Evolutionary conservation across 1,140 invertebrate genomes (phyloP).

Genomic region (Vanessa atalanta): DNA sequence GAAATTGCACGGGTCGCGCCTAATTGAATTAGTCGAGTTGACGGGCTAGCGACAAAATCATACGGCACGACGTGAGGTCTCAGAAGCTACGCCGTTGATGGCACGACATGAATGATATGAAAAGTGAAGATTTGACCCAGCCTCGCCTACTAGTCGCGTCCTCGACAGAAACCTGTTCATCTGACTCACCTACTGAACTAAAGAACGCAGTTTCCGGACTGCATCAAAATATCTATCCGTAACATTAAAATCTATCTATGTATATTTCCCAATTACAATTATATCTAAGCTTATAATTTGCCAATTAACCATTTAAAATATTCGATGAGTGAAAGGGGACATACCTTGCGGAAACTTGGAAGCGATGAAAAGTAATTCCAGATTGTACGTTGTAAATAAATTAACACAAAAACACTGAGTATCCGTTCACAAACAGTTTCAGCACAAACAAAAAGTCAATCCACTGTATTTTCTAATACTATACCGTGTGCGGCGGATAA

Average conservation of each 20-base stretch:
- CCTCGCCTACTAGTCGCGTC: constrained; percentile 59
- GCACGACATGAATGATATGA: constrained; percentile 49
- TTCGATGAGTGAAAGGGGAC: constrained; percentile 75
- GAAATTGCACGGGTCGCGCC: constrained; percentile 43
- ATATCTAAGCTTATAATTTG: constrained; percentile 14
- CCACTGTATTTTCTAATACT: constrained; percentile 58
- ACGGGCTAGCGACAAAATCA: constrained; percentile 21
- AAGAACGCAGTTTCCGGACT: constrained; percentile 60
- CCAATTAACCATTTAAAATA: constrained; percentile 53
- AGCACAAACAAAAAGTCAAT: constrained; percentile 60
- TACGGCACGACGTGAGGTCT: constrained; percentile 24
- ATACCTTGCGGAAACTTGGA: constrained; percentile 69
- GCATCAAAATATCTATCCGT: constrained; percentile 23
- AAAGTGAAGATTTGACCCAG: constrained; percentile 62
- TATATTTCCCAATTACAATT: constrained; percentile 10
- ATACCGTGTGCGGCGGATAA: constrained; percentile 71
- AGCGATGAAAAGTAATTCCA: constrained; percentile 41
- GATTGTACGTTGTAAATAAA: constrained; percentile 38
- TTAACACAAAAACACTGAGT: constrained; percentile 46
- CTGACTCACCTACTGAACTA: constrained; percentile 73
- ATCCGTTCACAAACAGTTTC: constrained; percentile 51
- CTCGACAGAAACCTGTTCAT: constrained; percentile 61
- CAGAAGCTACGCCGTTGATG: constrained; percentile 31
- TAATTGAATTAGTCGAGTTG: constrained; percentile 56
- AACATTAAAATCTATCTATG: background rate